Evolutionary conservation across 2,113 vertebrate genomes (phyloP).

Genomic region (Heterotilapia buettikoferi): DNA sequence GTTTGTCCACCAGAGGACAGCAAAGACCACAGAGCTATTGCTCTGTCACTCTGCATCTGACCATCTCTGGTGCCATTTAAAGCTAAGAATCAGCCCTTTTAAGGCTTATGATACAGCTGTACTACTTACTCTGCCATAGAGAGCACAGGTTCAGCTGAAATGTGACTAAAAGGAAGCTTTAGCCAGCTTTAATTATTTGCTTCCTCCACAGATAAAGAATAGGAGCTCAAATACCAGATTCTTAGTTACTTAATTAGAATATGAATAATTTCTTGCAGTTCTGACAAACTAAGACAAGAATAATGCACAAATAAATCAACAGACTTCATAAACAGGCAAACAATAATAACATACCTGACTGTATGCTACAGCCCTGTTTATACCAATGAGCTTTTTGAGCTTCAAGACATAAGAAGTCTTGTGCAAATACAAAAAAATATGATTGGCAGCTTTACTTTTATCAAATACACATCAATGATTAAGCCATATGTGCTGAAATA

Average conservation of each 20-base stretch:
- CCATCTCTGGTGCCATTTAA: background rate
- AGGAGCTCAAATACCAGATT: background rate
- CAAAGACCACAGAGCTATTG: background rate
- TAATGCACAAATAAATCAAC: background rate
- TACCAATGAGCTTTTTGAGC: background rate
- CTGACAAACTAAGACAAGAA: background rate
- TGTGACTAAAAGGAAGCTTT: background rate
- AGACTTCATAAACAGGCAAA: background rate
- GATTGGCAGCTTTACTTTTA: background rate
- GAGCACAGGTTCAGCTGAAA: background rate
- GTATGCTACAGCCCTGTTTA: background rate
- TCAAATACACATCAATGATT: background rate
- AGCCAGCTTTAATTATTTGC: background rate
- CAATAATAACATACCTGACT: background rate
- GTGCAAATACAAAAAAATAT: background rate
- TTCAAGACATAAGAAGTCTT: background rate
- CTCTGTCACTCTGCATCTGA: background rate
- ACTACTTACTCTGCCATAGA: rapidly evolving
- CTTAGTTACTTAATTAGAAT: background rate
- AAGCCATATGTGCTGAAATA: background rate
- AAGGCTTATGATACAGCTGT: background rate
- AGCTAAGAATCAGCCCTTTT: background rate
- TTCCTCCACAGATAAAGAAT: background rate
- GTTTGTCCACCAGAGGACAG: slow-evolving; percentile 41
- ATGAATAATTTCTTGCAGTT: background rate